Percentiles rank a stretch among this genome's conserved stretches.
Conservation (phyloP, 2,888 invertebrate genomes). For the Drosophila macrospina region DNA sequence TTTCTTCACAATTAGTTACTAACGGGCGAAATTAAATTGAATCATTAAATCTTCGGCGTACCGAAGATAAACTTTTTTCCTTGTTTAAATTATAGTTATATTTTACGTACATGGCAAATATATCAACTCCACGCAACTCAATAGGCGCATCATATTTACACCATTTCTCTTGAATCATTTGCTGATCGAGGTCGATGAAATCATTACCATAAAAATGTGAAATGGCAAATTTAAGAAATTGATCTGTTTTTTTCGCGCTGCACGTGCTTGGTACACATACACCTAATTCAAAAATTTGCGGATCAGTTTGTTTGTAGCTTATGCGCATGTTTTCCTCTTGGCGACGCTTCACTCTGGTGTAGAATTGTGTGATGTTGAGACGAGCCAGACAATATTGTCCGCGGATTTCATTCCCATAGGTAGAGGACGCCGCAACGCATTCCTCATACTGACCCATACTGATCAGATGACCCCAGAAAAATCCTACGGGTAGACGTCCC, state of each 20-base stretch:
- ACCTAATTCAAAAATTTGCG: constrained; percentile 80
- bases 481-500: constrained; percentile 85
- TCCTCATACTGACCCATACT: constrained; percentile 86
- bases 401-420: constrained; percentile 69
- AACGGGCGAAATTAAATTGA: too few relatives aligned
- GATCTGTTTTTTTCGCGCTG: constrained; percentile 68
- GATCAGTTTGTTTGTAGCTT: constrained; percentile 76
- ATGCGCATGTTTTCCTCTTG: constrained; percentile 60
- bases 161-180: constrained; percentile 69
- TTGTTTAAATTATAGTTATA: neutral
- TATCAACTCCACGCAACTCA: constrained; percentile 78
- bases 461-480: constrained; percentile 84
- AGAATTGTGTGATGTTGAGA: constrained; percentile 76
- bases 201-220: constrained; percentile 44
- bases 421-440: constrained; percentile 82
- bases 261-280: constrained; percentile 84
- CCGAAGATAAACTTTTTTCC: neutral
- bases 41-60: neutral
- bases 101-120: constrained; percentile 83
- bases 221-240: constrained; percentile 71
- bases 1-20: too few relatives aligned
- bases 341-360: constrained; percentile 65
- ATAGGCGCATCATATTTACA: constrained; percentile 79
- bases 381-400: constrained; percentile 85
- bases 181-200: constrained; percentile 30